phyloP scores from a whole-genome alignment of 2,888 invertebrate species.

The Deilephila porcellus region DNA sequence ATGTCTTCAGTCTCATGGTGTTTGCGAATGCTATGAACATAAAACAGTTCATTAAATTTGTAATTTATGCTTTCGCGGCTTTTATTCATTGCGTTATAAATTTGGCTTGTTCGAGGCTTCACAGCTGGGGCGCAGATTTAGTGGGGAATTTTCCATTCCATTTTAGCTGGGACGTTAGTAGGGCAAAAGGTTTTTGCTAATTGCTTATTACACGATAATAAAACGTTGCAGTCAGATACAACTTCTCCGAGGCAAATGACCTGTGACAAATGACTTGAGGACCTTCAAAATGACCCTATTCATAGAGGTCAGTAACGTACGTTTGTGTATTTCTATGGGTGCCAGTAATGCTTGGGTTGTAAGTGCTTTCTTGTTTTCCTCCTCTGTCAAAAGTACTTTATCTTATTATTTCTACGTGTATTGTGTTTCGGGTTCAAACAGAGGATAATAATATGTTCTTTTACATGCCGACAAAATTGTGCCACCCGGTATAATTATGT shows the following conservation, averaged over 20 bases:
- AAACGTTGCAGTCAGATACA: neutral
- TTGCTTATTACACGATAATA: constrained; percentile 1
- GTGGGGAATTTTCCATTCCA: constrained; percentile 7
- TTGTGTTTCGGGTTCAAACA: no score
- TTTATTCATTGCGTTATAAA: constrained; percentile 61
- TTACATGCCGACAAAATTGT: neutral
- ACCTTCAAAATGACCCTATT: no score
- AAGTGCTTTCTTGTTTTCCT: no score
- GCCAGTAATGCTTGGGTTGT: no score
- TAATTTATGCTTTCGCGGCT: constrained; percentile 63
- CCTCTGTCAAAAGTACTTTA: no score
- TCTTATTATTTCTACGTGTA: no score
- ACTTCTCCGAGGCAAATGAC: no score
- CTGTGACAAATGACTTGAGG: neutral
- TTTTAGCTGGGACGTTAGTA: neutral
- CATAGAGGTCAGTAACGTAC: no score
- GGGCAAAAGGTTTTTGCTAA: neutral
- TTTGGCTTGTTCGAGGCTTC: constrained; percentile 55
- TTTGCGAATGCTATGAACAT: constrained; percentile 45
- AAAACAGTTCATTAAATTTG: constrained; percentile 58
- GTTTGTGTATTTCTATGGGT: no score
- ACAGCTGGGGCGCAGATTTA: constrained; percentile 48
- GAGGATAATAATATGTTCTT: no score
- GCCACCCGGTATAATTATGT: no score
- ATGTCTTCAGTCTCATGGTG: constrained; percentile 54